Conservation (phyloP, 2,113 vertebrate species). For the Dissostichus mawsoni region DNA sequence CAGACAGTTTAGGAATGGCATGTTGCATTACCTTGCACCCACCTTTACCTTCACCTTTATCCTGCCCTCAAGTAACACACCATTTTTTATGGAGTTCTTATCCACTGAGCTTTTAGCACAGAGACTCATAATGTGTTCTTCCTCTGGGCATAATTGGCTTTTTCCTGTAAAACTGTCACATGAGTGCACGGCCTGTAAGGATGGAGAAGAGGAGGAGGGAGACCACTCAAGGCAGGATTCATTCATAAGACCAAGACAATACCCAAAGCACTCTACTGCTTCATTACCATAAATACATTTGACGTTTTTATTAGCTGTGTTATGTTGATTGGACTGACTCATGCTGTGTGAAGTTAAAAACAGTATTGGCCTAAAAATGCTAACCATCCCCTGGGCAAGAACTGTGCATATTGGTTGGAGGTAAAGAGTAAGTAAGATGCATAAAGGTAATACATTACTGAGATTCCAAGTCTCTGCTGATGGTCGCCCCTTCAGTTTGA, state of each 20-base stretch:
- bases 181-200: constrained; percentile 29
- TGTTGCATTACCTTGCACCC: constrained; percentile 22
- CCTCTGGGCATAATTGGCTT: constrained; percentile 35
- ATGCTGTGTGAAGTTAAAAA: constrained; percentile 10
- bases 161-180: constrained; percentile 55
- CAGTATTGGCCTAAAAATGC: neutral
- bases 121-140: constrained; percentile 43
- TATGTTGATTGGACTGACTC: constrained; percentile 40
- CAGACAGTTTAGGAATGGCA: neutral
- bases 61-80: neutral
- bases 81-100: constrained; percentile 22
- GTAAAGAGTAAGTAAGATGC: neutral
- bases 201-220: constrained; percentile 42
- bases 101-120: constrained; percentile 23
- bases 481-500: constrained; percentile 7
- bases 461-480: neutral
- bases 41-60: constrained; percentile 11
- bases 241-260: constrained; percentile 58
- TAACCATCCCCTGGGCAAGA: neutral
- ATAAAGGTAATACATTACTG: no score
- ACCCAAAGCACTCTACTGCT: constrained; percentile 36
- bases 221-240: constrained; percentile 42
- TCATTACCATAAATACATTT: constrained; percentile 47
- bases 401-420: neutral
- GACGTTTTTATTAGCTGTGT: constrained; percentile 58